Percentiles rank a stretch among this genome's conserved stretches.
Evolutionary conservation across 1,140 invertebrate species (phyloP).

Genomic region (Zaprionus nigranus): DNA sequence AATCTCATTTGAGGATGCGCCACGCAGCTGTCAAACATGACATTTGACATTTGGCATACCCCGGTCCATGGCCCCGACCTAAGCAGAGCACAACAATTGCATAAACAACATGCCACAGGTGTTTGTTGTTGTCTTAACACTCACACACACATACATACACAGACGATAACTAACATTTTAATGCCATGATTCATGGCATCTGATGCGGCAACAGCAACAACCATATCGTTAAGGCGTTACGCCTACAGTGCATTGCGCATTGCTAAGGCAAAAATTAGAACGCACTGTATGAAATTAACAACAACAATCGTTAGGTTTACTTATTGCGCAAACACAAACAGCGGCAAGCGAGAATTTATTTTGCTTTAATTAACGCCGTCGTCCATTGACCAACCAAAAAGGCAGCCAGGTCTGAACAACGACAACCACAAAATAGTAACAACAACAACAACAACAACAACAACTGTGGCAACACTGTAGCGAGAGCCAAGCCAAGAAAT

Average conservation of each 20-base stretch:
- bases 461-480: slow-evolving; percentile 19
- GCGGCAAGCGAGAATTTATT: slow-evolving; percentile 13
- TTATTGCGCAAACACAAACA: slow-evolving; percentile 46
- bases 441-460: slow-evolving; percentile 14
- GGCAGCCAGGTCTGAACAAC: slow-evolving; percentile 15
- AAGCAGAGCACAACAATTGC: slow-evolving; percentile 14
- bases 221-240: slow-evolving; percentile 17
- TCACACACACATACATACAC: slow-evolving; percentile 22
- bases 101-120: slow-evolving; percentile 69
- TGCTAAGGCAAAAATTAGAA: slow-evolving; percentile 31
- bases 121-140: slow-evolving; percentile 50
- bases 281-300: slow-evolving; percentile 12
- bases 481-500: slow-evolving; percentile 36
- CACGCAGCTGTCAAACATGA: slow-evolving; percentile 70
- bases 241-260: slow-evolving; percentile 33
- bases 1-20: slow-evolving; percentile 43
- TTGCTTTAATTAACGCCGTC: slow-evolving; percentile 46
- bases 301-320: slow-evolving; percentile 21
- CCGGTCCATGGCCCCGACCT: slow-evolving; percentile 16
- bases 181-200: slow-evolving; percentile 61
- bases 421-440: slow-evolving; percentile 15
- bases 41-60: slow-evolving; percentile 45
- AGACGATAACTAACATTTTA: slow-evolving; percentile 40
- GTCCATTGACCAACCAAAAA: slow-evolving; percentile 48
- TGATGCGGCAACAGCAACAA: slow-evolving; percentile 48